Conservation (phyloP, 92 coral and sea anemone species). For the Palythoa heliodiscus region DNA sequence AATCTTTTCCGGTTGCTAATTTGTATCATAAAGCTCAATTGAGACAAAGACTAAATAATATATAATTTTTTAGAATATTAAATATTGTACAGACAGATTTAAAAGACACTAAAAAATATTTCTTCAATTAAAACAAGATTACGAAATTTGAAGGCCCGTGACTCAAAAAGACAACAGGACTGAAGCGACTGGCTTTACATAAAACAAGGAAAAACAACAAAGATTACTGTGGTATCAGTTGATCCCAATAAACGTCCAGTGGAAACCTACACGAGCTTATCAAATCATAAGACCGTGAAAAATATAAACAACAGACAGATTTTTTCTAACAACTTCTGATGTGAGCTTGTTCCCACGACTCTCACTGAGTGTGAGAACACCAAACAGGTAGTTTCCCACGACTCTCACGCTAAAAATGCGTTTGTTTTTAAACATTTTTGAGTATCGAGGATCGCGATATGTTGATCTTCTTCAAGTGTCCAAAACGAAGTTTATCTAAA, state of each 20-base stretch:
- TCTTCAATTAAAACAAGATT: not conserved
- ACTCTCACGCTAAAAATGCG: not conserved
- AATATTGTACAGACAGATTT: not conserved
- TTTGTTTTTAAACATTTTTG: not conserved
- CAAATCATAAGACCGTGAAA: not conserved
- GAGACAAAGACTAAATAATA: not conserved
- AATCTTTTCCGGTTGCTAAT: not conserved
- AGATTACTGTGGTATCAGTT: not conserved
- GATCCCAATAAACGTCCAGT: not conserved
- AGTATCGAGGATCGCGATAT: too few species aligned
- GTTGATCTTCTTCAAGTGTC: too few species aligned
- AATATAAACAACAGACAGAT: slow-evolving; percentile 1
- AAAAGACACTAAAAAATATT: not conserved
- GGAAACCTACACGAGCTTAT: not conserved
- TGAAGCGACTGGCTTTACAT: not conserved
- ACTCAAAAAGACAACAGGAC: not conserved
- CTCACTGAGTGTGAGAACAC: slow-evolving; percentile 26
- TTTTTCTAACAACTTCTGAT: too few species aligned
- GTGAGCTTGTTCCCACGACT: slow-evolving; percentile 1
- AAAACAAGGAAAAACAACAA: not conserved
- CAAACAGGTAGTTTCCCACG: slow-evolving; percentile 15
- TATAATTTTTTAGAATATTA: not conserved
- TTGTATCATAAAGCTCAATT: not conserved
- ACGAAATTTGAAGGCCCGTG: not conserved
- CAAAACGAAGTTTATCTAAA: too few species aligned